Conservation (phyloP, 1,140 invertebrate species). For the Danaus melanippus region DNA sequence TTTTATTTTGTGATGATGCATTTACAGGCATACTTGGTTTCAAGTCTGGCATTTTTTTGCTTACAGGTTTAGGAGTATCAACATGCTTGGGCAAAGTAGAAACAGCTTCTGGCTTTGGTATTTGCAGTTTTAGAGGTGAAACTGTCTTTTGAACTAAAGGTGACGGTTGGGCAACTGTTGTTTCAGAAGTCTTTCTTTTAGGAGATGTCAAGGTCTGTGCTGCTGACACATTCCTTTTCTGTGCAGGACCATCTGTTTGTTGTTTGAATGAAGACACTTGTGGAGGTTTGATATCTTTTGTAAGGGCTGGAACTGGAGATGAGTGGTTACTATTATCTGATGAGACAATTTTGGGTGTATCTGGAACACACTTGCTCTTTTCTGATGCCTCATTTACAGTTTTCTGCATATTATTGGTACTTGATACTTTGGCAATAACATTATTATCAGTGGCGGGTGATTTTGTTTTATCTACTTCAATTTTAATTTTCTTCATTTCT, state of each 20-base stretch:
- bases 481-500: conserved; percentile 62
- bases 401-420: conserved; percentile 5
- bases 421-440: conserved; percentile 18
- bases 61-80: conserved; percentile 37
- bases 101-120: conserved; percentile 43
- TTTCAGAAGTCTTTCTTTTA: conserved; percentile 40
- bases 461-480: conserved; percentile 57
- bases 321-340: conserved; percentile 16
- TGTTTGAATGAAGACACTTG: conserved; percentile 25
- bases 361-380: no score
- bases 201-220: conserved; percentile 38
- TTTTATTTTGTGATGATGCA: conserved; percentile 38
- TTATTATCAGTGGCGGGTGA: conserved; percentile 22
- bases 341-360: conserved; percentile 9
- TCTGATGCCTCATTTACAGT: no score
- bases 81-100: conserved; percentile 24
- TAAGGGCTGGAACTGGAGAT: conserved; percentile 9
- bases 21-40: conserved; percentile 42
- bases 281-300: conserved; percentile 40
- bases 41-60: conserved; percentile 61
- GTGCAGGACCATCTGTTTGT: conserved; percentile 29
- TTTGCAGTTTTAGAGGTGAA: conserved; percentile 54
- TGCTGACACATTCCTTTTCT: conserved; percentile 38
- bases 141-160: conserved; percentile 41
- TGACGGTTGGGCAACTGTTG: conserved; percentile 15